These are phyloP conservation scores for Dryomyza anilis DNA, from an alignment of 2,888 invertebrate species.

Conservation along the genomic window DNA sequence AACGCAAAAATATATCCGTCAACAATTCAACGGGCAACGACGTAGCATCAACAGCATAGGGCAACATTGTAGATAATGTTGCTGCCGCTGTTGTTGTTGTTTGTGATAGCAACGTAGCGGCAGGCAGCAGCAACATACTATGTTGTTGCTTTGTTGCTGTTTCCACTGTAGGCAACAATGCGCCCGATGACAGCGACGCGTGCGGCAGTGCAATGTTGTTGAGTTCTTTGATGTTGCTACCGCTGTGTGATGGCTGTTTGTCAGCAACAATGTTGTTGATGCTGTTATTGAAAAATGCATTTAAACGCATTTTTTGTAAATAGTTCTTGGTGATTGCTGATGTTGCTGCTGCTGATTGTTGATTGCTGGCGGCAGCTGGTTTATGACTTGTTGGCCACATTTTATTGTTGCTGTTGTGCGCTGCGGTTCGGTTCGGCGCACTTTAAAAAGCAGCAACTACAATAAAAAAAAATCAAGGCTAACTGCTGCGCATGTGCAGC, in stretches of 20 bases:
- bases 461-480: not conserved
- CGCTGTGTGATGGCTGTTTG: not conserved
- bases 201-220: not conserved
- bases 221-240: not conserved
- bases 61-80: not conserved
- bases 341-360: not conserved
- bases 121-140: not conserved
- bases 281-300: not conserved
- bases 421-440: not conserved
- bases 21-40: slow-evolving; percentile 28
- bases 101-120: not conserved
- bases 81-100: not conserved
- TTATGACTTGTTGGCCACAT: not conserved
- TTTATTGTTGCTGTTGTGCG: not conserved
- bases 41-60: not conserved
- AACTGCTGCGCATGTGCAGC: slow-evolving; percentile 1
- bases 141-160: not conserved
- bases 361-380: not conserved
- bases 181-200: not conserved
- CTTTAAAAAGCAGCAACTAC: not conserved
- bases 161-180: not conserved
- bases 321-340: not conserved
- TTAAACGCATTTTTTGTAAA: not conserved
- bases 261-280: no score
- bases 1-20: slow-evolving; percentile 30